Conservation (phyloP, 1,140 invertebrate genomes). For the Sinonovacula constricta region DNA sequence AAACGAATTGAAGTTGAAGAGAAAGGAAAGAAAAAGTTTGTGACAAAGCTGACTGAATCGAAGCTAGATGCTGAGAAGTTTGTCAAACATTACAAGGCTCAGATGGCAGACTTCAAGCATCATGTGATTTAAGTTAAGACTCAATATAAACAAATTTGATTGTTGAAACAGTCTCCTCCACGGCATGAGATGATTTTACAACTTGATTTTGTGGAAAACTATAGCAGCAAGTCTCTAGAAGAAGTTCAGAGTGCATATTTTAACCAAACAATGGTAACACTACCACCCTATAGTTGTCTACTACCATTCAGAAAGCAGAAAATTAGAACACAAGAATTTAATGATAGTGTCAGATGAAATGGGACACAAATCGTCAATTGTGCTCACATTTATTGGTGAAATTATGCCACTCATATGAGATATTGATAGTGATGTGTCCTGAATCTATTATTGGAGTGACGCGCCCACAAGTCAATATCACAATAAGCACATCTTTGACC, state of each 20-base stretch:
- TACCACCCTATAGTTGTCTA: slow-evolving; percentile 49
- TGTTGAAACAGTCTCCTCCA: slow-evolving; percentile 52
- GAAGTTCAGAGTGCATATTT: slow-evolving; percentile 55
- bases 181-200: slow-evolving; percentile 48
- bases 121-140: slow-evolving; percentile 26
- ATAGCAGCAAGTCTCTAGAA: slow-evolving; percentile 42
- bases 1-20: slow-evolving; percentile 16
- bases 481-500: slow-evolving; percentile 35
- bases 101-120: slow-evolving; percentile 36
- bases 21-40: slow-evolving; percentile 28
- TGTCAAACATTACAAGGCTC: neutral
- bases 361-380: slow-evolving; percentile 36
- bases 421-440: slow-evolving; percentile 5
- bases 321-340: slow-evolving; percentile 42
- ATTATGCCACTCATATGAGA: slow-evolving; percentile 31
- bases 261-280: slow-evolving; percentile 50
- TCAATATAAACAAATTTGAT: slow-evolving; percentile 51
- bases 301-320: neutral
- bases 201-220: slow-evolving; percentile 62
- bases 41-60: slow-evolving; percentile 19
- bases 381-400: slow-evolving; percentile 39
- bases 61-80: slow-evolving; percentile 7
- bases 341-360: slow-evolving; percentile 48
- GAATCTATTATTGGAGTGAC: slow-evolving; percentile 57
- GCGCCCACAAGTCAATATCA: slow-evolving; percentile 53